These are phyloP conservation scores for Yponomeuta evonymella DNA, from an alignment of 2,888 invertebrate species.

Conservation along the genomic window DNA sequence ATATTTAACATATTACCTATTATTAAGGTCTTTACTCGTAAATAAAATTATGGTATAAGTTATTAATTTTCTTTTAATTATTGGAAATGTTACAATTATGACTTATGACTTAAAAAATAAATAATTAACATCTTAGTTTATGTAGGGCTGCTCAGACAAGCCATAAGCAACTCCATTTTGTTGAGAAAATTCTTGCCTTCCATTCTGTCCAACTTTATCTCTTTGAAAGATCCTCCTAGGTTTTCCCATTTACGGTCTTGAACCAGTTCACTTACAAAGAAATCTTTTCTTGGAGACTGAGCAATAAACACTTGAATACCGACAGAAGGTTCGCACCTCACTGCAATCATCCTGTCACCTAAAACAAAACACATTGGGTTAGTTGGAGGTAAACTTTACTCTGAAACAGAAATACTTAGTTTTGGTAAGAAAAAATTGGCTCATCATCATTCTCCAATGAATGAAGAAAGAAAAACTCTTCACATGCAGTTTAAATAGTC, in stretches of 20 bases:
- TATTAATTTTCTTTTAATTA: conserved; percentile 26
- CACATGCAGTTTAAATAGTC: too few species aligned
- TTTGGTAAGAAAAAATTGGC: too few species aligned
- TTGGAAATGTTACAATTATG: conserved; percentile 26
- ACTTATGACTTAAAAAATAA: conserved; percentile 25
- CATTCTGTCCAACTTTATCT: conserved; percentile 93
- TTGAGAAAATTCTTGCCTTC: conserved; percentile 97
- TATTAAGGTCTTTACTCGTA: conserved; percentile 62
- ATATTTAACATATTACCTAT: conserved; percentile 69
- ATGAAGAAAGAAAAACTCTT: too few species aligned
- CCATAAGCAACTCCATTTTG: conserved; percentile 97
- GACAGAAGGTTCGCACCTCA: conserved; percentile 91
- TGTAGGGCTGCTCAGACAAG: conserved; percentile 86
- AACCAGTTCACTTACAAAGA: conserved; percentile 90
- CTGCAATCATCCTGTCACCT: conserved; percentile 89
- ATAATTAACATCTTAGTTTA: conserved; percentile 34
- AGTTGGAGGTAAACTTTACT: neutral
- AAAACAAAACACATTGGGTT: conserved; percentile 25
- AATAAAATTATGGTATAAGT: conserved; percentile 49
- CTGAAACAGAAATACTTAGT: too few species aligned
- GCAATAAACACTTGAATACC: conserved; percentile 94
- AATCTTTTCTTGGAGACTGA: conserved; percentile 91
- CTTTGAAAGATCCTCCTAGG: conserved; percentile 93
- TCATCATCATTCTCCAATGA: too few species aligned
- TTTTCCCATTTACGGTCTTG: conserved; percentile 96